phyloP scores from a whole-genome alignment of 2,888 invertebrate genomes.

The Zhuqinia jingwanae region DNA sequence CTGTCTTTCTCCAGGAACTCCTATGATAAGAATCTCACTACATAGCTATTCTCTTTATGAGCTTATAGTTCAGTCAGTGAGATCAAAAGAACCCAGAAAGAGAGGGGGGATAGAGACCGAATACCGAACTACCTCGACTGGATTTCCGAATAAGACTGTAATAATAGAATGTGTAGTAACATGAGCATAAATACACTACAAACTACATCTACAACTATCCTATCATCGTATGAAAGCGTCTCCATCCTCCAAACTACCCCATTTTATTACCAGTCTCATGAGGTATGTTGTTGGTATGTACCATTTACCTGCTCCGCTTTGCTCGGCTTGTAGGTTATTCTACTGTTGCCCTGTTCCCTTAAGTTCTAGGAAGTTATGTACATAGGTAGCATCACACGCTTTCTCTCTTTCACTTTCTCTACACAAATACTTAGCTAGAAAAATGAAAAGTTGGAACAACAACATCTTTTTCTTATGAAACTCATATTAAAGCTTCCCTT shows the following conservation, averaged over 20 bases:
- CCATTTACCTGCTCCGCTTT: too few relatives aligned
- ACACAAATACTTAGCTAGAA: too few relatives aligned
- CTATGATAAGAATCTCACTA: slow-evolving; percentile 38
- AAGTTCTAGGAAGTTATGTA: too few relatives aligned
- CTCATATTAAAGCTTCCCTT: too few relatives aligned
- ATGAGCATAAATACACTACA: slow-evolving; percentile 34
- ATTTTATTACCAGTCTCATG: slow-evolving; percentile 33
- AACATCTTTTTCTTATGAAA: too few relatives aligned
- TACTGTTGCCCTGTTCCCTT: too few relatives aligned
- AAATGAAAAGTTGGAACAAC: too few relatives aligned
- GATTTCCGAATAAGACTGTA: slow-evolving; percentile 27
- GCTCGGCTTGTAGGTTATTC: too few relatives aligned
- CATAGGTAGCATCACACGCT: too few relatives aligned
- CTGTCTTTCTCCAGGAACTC: slow-evolving; percentile 43
- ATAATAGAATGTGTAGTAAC: background rate
- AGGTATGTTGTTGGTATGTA: background rate
- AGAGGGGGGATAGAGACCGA: too few relatives aligned
- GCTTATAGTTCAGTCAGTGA: background rate
- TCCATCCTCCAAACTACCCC: background rate
- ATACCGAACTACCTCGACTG: slow-evolving; percentile 46
- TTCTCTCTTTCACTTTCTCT: too few relatives aligned
- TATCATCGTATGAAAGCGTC: background rate
- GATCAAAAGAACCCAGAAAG: too few relatives aligned
- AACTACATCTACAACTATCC: background rate
- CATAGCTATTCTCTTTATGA: background rate